Conservation (phyloP, 1,140 invertebrate genomes). For the Chelonus insularis region DNA sequence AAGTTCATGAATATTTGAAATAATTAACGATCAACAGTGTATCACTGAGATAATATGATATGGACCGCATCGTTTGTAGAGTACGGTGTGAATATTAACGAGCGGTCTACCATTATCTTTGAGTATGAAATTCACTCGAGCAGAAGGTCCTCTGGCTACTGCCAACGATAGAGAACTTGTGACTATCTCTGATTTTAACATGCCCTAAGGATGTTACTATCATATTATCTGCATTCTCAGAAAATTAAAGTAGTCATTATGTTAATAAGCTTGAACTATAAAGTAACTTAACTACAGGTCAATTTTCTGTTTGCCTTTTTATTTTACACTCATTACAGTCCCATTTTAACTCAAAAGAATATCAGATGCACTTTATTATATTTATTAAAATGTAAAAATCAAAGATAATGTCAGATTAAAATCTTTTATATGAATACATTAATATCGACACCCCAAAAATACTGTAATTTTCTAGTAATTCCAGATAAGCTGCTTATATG, state of each 20-base stretch:
- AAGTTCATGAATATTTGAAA: too few relatives aligned
- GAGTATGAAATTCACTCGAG: constrained; percentile 10
- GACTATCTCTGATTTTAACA: background rate
- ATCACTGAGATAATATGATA: background rate
- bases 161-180: constrained; percentile 4
- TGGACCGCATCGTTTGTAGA: background rate
- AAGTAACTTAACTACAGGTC: background rate
- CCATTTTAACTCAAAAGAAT: too few relatives aligned
- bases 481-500: too few relatives aligned
- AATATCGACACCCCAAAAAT: too few relatives aligned
- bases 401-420: too few relatives aligned
- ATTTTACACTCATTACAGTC: too few relatives aligned
- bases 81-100: constrained; percentile 15
- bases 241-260: background rate
- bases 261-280: background rate
- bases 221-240: background rate
- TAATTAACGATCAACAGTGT: too few relatives aligned
- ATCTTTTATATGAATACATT: too few relatives aligned
- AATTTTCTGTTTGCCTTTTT: too few relatives aligned
- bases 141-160: background rate
- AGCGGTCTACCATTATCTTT: constrained; percentile 16
- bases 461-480: too few relatives aligned
- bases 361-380: too few relatives aligned
- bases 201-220: background rate
- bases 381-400: too few relatives aligned